Evolutionary conservation across 2,113 vertebrate genomes (phyloP).

Genomic region (Eidolon helvum): DNA sequence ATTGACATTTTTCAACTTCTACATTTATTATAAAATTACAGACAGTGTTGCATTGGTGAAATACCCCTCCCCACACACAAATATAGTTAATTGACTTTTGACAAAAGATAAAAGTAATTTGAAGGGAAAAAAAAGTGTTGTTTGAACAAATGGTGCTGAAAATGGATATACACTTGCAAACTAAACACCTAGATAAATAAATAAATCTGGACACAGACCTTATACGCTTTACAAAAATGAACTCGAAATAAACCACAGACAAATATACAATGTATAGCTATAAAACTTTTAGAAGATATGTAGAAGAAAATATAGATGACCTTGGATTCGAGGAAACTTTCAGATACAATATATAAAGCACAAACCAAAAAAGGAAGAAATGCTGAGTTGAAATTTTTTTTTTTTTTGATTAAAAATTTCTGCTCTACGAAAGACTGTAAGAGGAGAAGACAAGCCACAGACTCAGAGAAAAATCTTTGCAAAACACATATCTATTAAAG

Average conservation of each 20-base stretch:
- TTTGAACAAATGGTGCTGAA: neutral
- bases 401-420: neutral
- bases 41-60: neutral
- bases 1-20: neutral
- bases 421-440: neutral
- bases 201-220: neutral
- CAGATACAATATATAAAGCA: neutral
- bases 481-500: neutral
- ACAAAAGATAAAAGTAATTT: neutral
- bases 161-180: neutral
- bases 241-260: neutral
- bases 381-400: neutral
- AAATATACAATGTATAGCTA: neutral
- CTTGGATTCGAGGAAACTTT: neutral
- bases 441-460: neutral
- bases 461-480: neutral
- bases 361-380: neutral
- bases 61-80: neutral
- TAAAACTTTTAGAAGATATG: neutral
- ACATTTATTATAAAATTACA: neutral
- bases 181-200: neutral
- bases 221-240: neutral
- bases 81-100: neutral
- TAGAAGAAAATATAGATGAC: neutral
- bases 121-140: neutral